A percentile compares a stretch with the other conserved stretches of the same genome.
These are phyloP conservation scores for Ichneumon xanthorius DNA, from an alignment of 2,888 invertebrate genomes.

Conservation along the genomic window DNA sequence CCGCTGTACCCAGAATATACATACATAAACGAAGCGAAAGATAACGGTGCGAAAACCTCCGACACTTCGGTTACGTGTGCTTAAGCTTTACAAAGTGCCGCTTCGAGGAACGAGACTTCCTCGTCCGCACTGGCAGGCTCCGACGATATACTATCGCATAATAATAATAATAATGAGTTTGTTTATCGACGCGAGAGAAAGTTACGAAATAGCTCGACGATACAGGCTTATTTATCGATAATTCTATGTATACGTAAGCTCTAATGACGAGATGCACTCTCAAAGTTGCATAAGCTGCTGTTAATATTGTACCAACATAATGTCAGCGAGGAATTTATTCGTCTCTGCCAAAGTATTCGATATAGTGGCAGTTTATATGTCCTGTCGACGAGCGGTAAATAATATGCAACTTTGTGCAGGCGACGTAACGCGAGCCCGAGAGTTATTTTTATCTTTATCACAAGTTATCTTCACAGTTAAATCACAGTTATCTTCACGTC, in stretches of 20 bases:
- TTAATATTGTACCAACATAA: constrained; percentile 5
- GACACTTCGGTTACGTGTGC: constrained; percentile 32
- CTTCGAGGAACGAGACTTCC: constrained; percentile 29
- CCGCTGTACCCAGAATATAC: background rate
- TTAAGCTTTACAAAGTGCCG: constrained; percentile 39
- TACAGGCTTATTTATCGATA: constrained; percentile 34
- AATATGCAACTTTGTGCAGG: background rate
- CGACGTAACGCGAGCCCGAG: no score
- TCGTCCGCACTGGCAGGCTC: constrained; percentile 24
- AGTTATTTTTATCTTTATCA: no score
- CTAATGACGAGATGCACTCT: constrained; percentile 33
- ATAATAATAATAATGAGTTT: constrained; percentile 6
- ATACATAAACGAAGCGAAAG: background rate
- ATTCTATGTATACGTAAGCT: background rate
- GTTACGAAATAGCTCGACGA: constrained; percentile 56
- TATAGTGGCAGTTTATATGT: background rate
- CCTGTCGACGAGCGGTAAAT: background rate
- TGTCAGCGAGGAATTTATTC: background rate
- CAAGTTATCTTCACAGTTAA: no score
- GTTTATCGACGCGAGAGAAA: constrained; percentile 22
- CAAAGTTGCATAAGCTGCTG: constrained; percentile 52
- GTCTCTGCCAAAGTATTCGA: constrained; percentile 11
- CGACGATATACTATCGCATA: constrained; percentile 6
- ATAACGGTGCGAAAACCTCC: constrained; percentile 44
- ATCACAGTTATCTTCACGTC: no score